These are phyloP conservation scores for Ambastaia sidthimunki DNA, from an alignment of 2,797 vertebrate species.

Conservation along the genomic window DNA sequence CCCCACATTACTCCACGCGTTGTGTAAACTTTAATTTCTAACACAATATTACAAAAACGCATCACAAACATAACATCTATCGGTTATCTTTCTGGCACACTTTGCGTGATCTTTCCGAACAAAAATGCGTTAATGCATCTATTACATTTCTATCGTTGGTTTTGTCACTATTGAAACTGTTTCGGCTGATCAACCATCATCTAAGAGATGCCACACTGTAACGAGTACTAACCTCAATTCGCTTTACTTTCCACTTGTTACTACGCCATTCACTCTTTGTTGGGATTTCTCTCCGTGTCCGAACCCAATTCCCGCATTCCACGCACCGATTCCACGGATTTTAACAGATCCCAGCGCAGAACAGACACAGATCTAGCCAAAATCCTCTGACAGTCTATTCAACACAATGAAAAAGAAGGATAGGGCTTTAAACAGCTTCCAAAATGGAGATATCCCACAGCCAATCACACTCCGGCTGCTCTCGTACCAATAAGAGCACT, in stretches of 20 bases:
- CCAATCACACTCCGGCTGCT: constrained; percentile 72
- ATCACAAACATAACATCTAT: background rate
- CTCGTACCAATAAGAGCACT: constrained; percentile 54
- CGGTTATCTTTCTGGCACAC: no score
- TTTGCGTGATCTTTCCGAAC: background rate
- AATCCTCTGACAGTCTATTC: constrained; percentile 58
- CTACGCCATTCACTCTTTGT: constrained; percentile 64
- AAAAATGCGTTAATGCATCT: background rate
- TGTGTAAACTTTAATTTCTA: background rate
- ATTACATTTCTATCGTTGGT: background rate
- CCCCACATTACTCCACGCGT: background rate
- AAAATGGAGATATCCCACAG: constrained; percentile 81
- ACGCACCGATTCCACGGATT: background rate
- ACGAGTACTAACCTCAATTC: constrained; percentile 75
- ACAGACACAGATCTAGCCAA: constrained; percentile 5
- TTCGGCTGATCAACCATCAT: constrained; percentile 1
- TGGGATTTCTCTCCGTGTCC: constrained; percentile 67
- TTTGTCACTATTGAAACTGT: constrained; percentile 1
- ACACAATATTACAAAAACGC: background rate
- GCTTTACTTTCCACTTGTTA: constrained; percentile 80
- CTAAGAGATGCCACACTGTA: background rate
- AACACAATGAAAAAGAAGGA: constrained; percentile 66
- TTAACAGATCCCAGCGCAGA: background rate
- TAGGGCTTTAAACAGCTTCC: constrained; percentile 81
- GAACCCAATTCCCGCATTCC: constrained; percentile 47